Conservation (phyloP, 2,888 invertebrate species). For the Toxonevra muliebris region DNA sequence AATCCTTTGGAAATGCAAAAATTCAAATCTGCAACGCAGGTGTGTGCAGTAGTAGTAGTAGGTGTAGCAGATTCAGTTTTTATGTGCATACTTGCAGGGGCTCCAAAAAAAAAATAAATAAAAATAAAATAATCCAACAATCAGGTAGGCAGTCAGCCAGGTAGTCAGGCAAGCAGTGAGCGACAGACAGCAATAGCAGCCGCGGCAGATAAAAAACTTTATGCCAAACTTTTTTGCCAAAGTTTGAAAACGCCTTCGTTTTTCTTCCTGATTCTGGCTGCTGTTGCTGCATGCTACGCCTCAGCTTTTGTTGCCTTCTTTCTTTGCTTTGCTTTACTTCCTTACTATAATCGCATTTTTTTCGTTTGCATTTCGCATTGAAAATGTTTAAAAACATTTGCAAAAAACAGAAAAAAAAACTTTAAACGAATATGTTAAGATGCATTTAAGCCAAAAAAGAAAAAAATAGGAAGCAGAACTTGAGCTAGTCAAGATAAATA, state of each 20-base stretch:
- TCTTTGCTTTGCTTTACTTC: not conserved
- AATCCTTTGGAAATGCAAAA: not conserved
- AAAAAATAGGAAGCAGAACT: not conserved
- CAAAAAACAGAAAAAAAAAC: constrained; percentile 8
- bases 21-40: constrained; percentile 19
- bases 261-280: not conserved
- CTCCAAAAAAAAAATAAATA: not conserved
- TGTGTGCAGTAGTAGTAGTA: not conserved
- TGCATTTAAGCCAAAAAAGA: constrained; percentile 14
- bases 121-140: too few relatives aligned
- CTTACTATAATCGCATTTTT: constrained; percentile 26
- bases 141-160: too few relatives aligned
- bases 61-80: constrained; percentile 8
- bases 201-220: constrained; percentile 29
- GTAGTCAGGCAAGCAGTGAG: too few relatives aligned
- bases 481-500: not conserved
- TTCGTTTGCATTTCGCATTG: not conserved
- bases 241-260: constrained; percentile 6
- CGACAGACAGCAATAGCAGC: too few relatives aligned
- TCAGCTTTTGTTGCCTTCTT: not conserved
- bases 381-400: constrained; percentile 8
- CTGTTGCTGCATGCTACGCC: too few relatives aligned
- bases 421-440: constrained; percentile 23
- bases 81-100: constrained; percentile 19
- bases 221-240: constrained; percentile 37